Evolutionary conservation across 2,113 vertebrate species (phyloP).

Genomic region (Gopherus flavomarginatus): DNA sequence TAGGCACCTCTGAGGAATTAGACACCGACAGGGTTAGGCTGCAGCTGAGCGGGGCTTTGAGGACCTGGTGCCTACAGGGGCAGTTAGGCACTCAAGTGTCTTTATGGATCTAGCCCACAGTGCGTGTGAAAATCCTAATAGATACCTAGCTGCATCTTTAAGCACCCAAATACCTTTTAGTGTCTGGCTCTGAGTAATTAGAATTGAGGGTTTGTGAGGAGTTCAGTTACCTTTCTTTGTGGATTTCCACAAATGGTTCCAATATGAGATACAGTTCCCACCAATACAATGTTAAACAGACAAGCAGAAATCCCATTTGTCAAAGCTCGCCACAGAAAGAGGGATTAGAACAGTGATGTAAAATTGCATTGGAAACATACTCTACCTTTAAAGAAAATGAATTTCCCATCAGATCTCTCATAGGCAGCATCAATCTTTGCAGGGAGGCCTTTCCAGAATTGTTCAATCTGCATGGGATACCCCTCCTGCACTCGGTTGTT

Average conservation of each 20-base stretch:
- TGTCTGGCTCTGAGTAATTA: not conserved
- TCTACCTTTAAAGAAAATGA: conserved; percentile 98
- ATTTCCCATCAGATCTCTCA: conserved; percentile 95
- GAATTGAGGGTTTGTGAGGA: not conserved
- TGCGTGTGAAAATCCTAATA: not conserved
- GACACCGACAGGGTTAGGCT: not conserved
- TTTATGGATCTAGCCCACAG: not conserved
- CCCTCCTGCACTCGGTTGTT: conserved; percentile 98
- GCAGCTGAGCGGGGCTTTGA: not conserved
- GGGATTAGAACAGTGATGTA: not conserved
- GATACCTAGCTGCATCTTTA: not conserved
- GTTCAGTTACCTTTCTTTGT: not conserved
- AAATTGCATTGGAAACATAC: not conserved
- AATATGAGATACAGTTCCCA: not conserved
- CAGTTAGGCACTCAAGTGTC: not conserved
- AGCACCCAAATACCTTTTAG: not conserved
- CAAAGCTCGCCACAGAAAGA: not conserved
- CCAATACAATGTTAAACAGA: not conserved
- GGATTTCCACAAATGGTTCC: not conserved
- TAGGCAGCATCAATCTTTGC: conserved; percentile 95
- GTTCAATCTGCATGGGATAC: conserved; percentile 97
- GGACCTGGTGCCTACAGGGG: not conserved
- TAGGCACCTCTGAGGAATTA: not conserved
- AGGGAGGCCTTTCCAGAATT: conserved; percentile 98
- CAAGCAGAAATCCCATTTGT: rapidly evolving